Percentiles rank a stretch among this genome's conserved stretches.
phyloP scores from a whole-genome alignment of 2,888 invertebrate species.

The Cerastis leucographa region DNA sequence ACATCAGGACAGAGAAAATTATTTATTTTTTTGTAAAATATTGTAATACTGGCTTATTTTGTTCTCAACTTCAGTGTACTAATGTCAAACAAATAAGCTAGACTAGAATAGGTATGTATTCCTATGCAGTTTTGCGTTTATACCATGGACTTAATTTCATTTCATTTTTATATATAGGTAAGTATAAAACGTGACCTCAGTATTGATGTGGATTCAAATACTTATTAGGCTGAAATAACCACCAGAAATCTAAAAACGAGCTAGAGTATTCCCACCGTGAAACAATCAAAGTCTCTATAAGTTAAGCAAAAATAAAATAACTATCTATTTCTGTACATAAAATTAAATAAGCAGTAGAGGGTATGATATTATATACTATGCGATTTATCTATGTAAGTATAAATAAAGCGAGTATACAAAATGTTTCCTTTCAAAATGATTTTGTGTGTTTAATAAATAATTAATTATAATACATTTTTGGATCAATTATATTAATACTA shows the following conservation, averaged over 20 bases:
- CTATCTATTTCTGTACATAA: constrained; percentile 81
- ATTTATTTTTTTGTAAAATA: constrained; percentile 72
- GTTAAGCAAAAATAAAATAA: constrained; percentile 77
- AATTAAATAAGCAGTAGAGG: constrained; percentile 76
- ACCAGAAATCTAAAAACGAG: constrained; percentile 85
- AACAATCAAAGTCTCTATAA: constrained; percentile 85
- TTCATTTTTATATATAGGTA: constrained; percentile 27
- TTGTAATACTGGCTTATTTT: constrained; percentile 49
- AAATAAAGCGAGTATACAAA: constrained; percentile 64
- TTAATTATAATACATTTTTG: constrained; percentile 53
- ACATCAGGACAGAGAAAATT: constrained; percentile 76
- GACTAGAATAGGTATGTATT: constrained; percentile 40
- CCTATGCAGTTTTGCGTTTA: constrained; percentile 36
- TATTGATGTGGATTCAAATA: constrained; percentile 72
- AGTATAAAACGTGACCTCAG: constrained; percentile 47
- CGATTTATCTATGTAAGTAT: constrained; percentile 67
- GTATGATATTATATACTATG: constrained; percentile 71
- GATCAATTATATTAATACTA: constrained; percentile 55
- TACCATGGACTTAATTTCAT: constrained; percentile 40
- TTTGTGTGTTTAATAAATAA: constrained; percentile 54
- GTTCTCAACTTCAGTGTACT: constrained; percentile 40
- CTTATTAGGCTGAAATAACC: constrained; percentile 82
- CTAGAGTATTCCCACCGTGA: constrained; percentile 89
- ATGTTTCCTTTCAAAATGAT: constrained; percentile 58
- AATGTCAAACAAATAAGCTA: constrained; percentile 56